Base-by-base conservation (phyloP, 2,888 invertebrate species). In the Apotomis betuletana region DNA sequence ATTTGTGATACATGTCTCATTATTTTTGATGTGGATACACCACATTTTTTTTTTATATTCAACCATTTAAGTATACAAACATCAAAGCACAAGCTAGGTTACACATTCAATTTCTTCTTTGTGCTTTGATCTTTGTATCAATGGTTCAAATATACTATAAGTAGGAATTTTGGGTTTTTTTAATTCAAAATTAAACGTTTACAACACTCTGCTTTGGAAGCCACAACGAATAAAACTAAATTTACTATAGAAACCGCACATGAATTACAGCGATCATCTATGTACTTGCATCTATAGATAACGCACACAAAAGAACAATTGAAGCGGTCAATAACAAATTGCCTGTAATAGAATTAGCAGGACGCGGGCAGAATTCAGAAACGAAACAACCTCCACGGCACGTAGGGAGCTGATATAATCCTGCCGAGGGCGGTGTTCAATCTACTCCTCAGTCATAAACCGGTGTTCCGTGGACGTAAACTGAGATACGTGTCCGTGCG, bases 401-500 rank as follows among this genome's bases (percentile, higher is more conserved):
- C 85, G 87, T 86, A 79, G 72, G 77, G 74, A 74, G 74, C 78
- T 67, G 81, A 77, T 78, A 82, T 86, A 87, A 86, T 85, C 84
- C 85, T 79, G 81, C 79, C 78, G 76, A 77, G 78, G 82, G 82
- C 83, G 80, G 78, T 81, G 85, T 85, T 87, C 86, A 86, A 87
- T 87, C 87, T 86, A 84, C 84, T 84, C 83, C 77, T 75, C 79
- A 82, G 81, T 83, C 85, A 85, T 87, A 87, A 87, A 87, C 84
- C 84, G 82, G 81, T 84, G 84, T 83, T 81, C 84, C 77, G 78
- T 77, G 77, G 81, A 83, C 84, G 83, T 86, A 86, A 87, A 85
- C 84, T 86, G 81, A 77, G 75, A 77, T 82, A 85, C 87, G 86
- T 85, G 86, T 79, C 77, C 75, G 77, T 75, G 75, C 76, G 27